Base-by-base conservation (phyloP, 2,888 invertebrate genomes). In the Polymixis lichenea region DNA sequence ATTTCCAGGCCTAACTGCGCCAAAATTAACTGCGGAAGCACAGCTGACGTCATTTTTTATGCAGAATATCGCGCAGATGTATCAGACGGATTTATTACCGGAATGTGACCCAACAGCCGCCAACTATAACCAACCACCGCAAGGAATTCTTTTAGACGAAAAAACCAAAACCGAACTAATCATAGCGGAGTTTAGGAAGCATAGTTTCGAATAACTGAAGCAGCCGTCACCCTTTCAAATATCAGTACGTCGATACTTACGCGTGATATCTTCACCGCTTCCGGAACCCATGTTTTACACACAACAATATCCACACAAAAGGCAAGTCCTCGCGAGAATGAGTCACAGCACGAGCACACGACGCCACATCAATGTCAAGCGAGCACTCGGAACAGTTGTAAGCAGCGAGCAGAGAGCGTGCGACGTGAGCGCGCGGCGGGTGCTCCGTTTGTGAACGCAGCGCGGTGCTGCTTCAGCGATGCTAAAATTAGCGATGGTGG, bases 401-500 rank as follows among this genome's bases (percentile, higher is more conserved):
- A 77, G 38, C 61, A 58, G 75, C 61, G 65, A 78, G 74, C 78
- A 72, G 67, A 49, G 74, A 71, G 66, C 78, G 80, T 72, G 82
- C 78, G 80, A 83, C 80, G 76, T 79, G 84, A 78, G 85, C 68
- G 81, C 77, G 77, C 85, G 75, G 76, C 76, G 84, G 74, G 77
- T 80, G 72, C 81, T 84, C 78, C 83, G 80, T 61, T 85, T 77
- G 94, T 95, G 93, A 94, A 90, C 92, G 89, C 94, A 89, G 86
- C 84, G 85, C 87, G 86, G 77, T 86, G 88, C 89, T 88, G 90
- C 90, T 90, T 88, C 90, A 86, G 86, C 89, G 91, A 73, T 78
- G 92, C 94, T 95, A 95, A 92, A 94, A 92, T 94, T 95, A 95
- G 94, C 93, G 86, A 90, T 91, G 91, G 91, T 90, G 90, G 89